Base-by-base conservation (phyloP, 64 coral and sea anemone genomes). In the Pachyseris speciosa region DNA sequence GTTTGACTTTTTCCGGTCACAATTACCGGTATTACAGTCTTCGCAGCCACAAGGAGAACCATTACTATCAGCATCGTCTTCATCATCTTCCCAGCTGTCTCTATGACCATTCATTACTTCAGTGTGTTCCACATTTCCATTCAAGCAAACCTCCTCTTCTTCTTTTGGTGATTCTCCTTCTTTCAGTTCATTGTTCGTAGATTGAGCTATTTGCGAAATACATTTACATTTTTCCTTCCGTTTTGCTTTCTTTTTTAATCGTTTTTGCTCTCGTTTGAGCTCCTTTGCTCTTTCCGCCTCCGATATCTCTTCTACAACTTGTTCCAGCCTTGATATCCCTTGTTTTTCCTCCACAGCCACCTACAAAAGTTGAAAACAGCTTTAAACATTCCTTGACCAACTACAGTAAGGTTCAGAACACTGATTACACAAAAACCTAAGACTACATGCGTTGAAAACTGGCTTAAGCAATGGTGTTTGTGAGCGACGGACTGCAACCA, bases 301-400 rank as follows among this genome's bases (percentile, higher is more conserved):
- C 26, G 90, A 99, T 74, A 99, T 99, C 86, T 99, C 97, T 75
- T 99, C 93, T 0, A 99, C 97, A 19, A 99, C 90, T 72, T 99
- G 97, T 64, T 99, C 97, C 19, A 99, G 90, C 28, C 97, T 85
- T 1, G 97, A 99, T 32, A 99, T 95, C 11, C 97, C 97, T 32
- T 92, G 94, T 43, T 99, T 99, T 60, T 99, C 86, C 79, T 99
- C 97, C 0, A 99, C 90, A 10, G 94, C 94, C 52, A 99, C 93
- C 97, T 99, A 22, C 19, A n/a, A n/a, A 20, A 11, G 27, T 64
- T 71, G 34, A 27, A 69, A 8, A 69, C 7, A 47, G 49, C 22
- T 1, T 0, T 20, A 1, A 48, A 3, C 8, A 15, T 42, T 38
- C 0, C 28, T 2, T 30, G 44, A 26, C 28, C 25, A 36, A 58